Evolutionary conservation across 2,113 vertebrate genomes (phyloP).

Genomic region (Percopsis transmontana): DNA sequence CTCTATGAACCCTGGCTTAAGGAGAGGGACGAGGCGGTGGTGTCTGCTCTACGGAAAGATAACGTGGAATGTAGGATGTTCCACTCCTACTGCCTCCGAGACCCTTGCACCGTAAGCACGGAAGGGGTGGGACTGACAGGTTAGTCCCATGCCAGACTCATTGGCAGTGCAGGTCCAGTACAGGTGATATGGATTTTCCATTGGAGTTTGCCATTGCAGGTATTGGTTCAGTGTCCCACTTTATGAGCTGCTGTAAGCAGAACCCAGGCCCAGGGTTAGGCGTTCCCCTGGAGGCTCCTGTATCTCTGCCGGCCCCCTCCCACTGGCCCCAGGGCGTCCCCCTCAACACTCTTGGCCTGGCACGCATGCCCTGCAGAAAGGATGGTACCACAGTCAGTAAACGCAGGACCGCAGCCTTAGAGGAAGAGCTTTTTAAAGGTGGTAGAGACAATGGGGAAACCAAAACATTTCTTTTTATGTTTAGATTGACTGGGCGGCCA

Average conservation of each 20-base stretch:
- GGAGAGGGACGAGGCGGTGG: conserved; percentile 66
- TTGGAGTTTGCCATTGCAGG: conserved; percentile 49
- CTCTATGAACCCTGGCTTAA: conserved; percentile 79
- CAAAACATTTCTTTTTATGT: conserved; percentile 4
- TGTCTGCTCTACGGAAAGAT: conserved; percentile 56
- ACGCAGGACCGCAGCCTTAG: not conserved
- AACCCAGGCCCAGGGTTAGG: conserved; percentile 60
- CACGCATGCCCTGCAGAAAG: conserved; percentile 76
- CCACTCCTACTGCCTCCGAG: conserved; percentile 76
- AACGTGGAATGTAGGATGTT: conserved; percentile 61
- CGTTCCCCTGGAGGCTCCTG: conserved; percentile 62
- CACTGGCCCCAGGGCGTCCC: conserved; percentile 61
- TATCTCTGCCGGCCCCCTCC: conserved; percentile 61
- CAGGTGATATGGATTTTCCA: not conserved
- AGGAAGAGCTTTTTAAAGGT: no score
- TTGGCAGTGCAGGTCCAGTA: no score
- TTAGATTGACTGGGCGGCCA: conserved; percentile 77
- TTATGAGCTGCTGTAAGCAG: conserved; percentile 74
- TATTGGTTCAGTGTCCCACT: conserved; percentile 78
- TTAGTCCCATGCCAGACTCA: no score
- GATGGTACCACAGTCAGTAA: conserved; percentile 72
- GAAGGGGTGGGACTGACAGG: conserved; percentile 77
- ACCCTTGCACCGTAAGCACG: conserved; percentile 74
- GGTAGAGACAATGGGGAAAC: no score
- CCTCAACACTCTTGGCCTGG: conserved; percentile 62